phyloP scores from a whole-genome alignment of 2,797 vertebrate genomes.

The Agapornis canus region DNA sequence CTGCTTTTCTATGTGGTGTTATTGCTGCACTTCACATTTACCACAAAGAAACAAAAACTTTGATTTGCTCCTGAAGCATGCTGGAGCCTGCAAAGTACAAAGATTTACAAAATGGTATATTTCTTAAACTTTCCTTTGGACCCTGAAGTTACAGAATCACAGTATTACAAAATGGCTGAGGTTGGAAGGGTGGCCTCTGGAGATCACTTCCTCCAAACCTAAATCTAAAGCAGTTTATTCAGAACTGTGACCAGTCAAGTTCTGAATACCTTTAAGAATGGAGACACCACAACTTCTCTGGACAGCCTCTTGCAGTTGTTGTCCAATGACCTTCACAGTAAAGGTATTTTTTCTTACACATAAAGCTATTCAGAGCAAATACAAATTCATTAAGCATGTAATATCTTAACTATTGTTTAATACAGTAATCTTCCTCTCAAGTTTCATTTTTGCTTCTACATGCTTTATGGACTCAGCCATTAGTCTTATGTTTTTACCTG shows the following conservation, averaged over 20 bases:
- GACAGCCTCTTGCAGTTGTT: neutral
- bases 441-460: neutral
- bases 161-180: neutral
- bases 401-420: neutral
- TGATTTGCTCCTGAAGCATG: neutral
- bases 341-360: neutral
- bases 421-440: neutral
- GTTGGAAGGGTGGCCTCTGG: neutral
- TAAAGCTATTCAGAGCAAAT: neutral
- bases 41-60: neutral
- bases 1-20: neutral
- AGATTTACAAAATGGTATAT: neutral
- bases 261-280: neutral
- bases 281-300: neutral
- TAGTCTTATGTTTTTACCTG: neutral
- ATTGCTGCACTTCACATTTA: neutral
- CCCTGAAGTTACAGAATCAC: neutral
- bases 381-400: neutral
- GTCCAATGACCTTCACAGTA: neutral
- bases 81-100: neutral
- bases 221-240: neutral
- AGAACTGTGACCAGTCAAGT: accelerated
- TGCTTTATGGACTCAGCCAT: neutral
- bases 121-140: neutral
- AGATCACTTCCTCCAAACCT: neutral